Evolutionary conservation across 2,888 invertebrate species (phyloP), one percentile per base, ranked within the genome.

Genomic region (Rhingia campestris): DNA sequence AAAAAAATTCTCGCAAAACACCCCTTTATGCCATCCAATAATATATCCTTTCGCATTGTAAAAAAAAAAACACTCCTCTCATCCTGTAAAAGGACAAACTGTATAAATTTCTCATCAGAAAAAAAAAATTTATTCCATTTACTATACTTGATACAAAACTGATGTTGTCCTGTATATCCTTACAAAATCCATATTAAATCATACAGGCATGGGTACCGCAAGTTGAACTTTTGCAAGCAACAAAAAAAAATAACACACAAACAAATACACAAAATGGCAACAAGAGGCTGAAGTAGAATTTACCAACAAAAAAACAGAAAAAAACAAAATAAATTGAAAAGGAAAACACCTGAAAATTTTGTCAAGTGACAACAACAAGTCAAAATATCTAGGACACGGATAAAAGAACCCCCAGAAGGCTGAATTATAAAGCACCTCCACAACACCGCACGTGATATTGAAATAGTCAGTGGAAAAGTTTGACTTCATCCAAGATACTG

Each of bases 391-490:
- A 63, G 63, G 37, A 7, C 51, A 14, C 10, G 39, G 14, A 12
- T n/a, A 9, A 32, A n/a, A 9, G 56, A 37, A 54, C 39, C 9
- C 35, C 14, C 41, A 10, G 7, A 75, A 51, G 49, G 56, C 43
- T 56, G 33, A 58, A 66, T 49, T 32, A 54, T 49, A 41, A 66
- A 74, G 35, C 22, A 51, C 9, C n/a, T 12, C 41, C 22, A 35
- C 7, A 12, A 10, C 39, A 54, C 0, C 35, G 22, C 22, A 22
- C 22, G 22, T 22, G 35, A 59, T 72, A 64, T 63, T 77, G 35
- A 70, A 77, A 56, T 69, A 63, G 70, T 77, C 10, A 70, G 33
- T 37, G 45, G n/a, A 33, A 33, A 75, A 53, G 35, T 59, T 53
- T 7, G 35, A 9, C 4, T 45, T 51, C 14, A 30, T 41, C 22